Percentiles rank a stretch among this genome's conserved stretches.
phyloP scores from a whole-genome alignment of 2,797 vertebrate species.

The Notoglanidium macrostoma region DNA sequence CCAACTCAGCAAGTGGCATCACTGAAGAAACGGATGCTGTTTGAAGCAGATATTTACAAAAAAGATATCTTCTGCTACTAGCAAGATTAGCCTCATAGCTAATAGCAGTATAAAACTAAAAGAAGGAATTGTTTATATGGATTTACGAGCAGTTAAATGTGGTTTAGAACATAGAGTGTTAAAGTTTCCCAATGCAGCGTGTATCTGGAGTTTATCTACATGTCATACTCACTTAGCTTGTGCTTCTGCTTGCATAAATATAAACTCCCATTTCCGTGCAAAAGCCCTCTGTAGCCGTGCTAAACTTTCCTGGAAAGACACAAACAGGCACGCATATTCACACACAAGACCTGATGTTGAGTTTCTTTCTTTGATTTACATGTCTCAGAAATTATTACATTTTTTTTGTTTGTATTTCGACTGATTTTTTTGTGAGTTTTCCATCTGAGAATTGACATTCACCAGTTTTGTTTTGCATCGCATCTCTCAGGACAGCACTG shows the following conservation, averaged over 20 bases:
- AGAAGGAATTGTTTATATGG: neutral
- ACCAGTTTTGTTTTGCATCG: neutral
- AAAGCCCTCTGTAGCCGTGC: constrained; percentile 85
- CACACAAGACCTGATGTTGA: neutral
- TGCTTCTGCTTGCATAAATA: constrained; percentile 90
- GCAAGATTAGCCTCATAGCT: neutral
- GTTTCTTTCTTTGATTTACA: neutral
- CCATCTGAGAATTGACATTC: neutral
- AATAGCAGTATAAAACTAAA: neutral
- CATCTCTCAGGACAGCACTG: neutral
- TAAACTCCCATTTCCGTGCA: constrained; percentile 88
- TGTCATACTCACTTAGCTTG: constrained; percentile 84
- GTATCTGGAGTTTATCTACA: neutral
- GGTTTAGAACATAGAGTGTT: neutral
- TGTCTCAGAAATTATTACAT: neutral
- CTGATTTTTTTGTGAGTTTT: neutral
- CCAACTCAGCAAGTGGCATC: neutral
- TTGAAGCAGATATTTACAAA: neutral
- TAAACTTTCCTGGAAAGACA: constrained; percentile 81
- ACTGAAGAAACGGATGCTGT: neutral
- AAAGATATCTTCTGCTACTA: neutral
- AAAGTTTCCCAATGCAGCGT: neutral
- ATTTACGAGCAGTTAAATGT: neutral
- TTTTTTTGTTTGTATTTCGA: neutral
- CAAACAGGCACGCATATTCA: constrained; percentile 27